Percentiles rank a stretch among this genome's conserved stretches.
Evolutionary conservation across 1,140 invertebrate genomes (phyloP).

Genomic region (Formica exsecta): DNA sequence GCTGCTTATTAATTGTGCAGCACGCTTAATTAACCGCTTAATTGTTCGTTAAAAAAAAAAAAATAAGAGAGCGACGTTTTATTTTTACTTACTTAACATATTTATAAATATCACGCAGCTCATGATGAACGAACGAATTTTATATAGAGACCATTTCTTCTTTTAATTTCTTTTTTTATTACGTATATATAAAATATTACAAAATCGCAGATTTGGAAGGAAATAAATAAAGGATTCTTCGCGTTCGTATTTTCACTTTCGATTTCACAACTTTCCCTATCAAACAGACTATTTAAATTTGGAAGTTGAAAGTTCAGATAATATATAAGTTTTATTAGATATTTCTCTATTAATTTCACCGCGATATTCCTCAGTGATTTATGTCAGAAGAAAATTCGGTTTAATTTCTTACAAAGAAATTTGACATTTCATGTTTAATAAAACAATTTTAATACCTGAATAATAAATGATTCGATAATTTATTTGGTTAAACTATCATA

Average conservation of each 20-base stretch:
- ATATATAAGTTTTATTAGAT: background rate
- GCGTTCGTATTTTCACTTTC: background rate
- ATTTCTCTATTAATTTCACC: background rate
- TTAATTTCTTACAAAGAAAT: background rate
- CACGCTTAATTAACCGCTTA: slow-evolving; percentile 56
- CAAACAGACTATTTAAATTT: background rate
- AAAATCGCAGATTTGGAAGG: background rate
- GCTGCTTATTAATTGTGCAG: slow-evolving; percentile 59
- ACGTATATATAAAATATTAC: background rate
- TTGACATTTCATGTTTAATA: background rate
- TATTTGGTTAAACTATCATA: background rate
- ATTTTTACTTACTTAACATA: background rate
- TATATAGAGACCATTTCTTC: background rate
- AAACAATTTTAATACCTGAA: background rate
- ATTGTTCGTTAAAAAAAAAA: slow-evolving; percentile 57
- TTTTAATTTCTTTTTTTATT: background rate
- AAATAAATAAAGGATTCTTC: background rate
- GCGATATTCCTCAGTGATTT: background rate
- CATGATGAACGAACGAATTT: background rate
- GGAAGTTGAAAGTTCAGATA: slow-evolving; percentile 1
- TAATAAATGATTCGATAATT: background rate
- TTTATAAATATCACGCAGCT: background rate
- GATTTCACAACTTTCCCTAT: background rate
- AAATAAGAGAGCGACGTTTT: background rate
- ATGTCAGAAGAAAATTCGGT: background rate